Percentiles rank a stretch among this genome's conserved stretches.
Conservation (phyloP, 1,140 invertebrate species). For the Latrodectus geometricus region DNA sequence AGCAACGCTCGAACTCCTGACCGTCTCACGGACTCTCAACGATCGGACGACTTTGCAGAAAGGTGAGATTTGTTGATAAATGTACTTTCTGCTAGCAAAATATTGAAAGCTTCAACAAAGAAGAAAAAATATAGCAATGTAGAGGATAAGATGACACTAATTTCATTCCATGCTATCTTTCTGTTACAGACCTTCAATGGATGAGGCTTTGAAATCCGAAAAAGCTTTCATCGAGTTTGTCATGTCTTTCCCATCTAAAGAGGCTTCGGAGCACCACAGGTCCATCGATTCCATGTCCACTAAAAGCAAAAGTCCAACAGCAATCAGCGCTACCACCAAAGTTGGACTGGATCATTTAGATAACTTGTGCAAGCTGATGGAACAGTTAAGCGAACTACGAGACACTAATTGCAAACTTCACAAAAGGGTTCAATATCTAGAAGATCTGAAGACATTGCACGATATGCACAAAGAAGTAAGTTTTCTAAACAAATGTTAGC, state of each 20-base stretch:
- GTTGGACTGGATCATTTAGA: constrained; percentile 80
- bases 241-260: constrained; percentile 34
- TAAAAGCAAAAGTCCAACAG: constrained; percentile 3
- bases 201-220: constrained; percentile 55
- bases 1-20: constrained; percentile 1
- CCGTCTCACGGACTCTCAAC: background rate
- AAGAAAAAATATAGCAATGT: too few species aligned
- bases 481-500: too few species aligned
- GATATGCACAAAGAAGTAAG: constrained; percentile 68
- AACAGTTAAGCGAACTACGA: constrained; percentile 79
- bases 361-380: constrained; percentile 79
- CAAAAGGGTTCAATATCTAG: constrained; percentile 78
- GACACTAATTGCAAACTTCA: constrained; percentile 79
- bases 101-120: background rate
- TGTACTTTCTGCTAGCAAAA: background rate
- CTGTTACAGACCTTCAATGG: constrained; percentile 21
- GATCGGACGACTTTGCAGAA: constrained; percentile 10
- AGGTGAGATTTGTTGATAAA: constrained; percentile 9
- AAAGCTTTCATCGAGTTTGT: constrained; percentile 55
- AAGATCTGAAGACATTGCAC: constrained; percentile 78
- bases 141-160: background rate
- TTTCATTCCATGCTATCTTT: background rate
- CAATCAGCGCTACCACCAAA: constrained; percentile 49
- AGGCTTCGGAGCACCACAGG: constrained; percentile 28
- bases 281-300: constrained; percentile 14